A percentile compares a stretch with the other conserved stretches of the same genome.
Evolutionary conservation across 2,113 vertebrate species (phyloP).

Genomic region (Rhinoptilus africanus): DNA sequence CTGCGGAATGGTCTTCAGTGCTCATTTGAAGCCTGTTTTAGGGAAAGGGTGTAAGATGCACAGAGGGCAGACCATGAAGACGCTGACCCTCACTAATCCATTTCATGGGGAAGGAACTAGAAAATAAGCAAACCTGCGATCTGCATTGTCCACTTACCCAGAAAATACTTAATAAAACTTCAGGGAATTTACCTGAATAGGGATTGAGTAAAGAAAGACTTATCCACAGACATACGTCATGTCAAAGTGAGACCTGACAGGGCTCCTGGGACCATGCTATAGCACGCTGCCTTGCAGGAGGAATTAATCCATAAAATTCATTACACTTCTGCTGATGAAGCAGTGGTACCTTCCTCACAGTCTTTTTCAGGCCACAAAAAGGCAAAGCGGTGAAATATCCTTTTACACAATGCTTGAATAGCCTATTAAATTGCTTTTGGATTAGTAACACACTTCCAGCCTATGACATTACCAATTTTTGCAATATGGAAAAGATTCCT

Average conservation of each 20-base stretch:
- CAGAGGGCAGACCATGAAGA: neutral
- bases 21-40: neutral
- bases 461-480: neutral
- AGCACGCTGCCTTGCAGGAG: neutral
- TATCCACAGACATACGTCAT: neutral
- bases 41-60: neutral
- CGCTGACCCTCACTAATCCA: neutral
- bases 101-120: neutral
- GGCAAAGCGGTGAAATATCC: neutral
- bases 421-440: neutral
- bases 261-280: neutral
- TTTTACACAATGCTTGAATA: neutral
- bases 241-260: neutral
- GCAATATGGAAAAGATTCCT: neutral
- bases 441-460: neutral
- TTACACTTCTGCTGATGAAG: neutral
- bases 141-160: neutral
- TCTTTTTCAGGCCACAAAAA: neutral
- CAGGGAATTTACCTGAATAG: neutral
- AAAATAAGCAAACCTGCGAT: neutral
- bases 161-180: neutral
- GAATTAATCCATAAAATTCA: slow-evolving; percentile 14
- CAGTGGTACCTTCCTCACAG: neutral
- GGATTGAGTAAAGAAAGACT: neutral
- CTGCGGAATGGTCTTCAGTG: neutral